Conservation (phyloP, 2,888 invertebrate species). For the Drosophila meridiana region DNA sequence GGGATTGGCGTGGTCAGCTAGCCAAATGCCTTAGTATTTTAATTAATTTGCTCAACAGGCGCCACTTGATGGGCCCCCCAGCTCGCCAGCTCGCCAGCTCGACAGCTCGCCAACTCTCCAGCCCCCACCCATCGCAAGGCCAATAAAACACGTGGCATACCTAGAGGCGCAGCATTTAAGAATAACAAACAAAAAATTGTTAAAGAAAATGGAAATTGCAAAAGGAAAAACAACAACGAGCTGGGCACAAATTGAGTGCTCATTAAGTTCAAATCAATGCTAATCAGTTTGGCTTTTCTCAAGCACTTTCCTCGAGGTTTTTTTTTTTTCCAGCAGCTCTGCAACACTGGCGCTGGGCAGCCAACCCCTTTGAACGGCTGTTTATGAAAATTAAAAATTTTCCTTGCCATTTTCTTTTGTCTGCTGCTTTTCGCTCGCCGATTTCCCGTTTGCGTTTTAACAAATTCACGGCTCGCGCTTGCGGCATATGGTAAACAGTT, state of each 20-base stretch:
- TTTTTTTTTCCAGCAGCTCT: neutral
- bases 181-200: slow-evolving; percentile 8
- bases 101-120: neutral
- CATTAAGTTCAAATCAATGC: slow-evolving; percentile 78
- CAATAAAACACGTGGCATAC: slow-evolving; percentile 65
- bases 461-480: slow-evolving; percentile 58
- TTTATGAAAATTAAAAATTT: slow-evolving; percentile 34
- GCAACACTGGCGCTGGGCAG: neutral
- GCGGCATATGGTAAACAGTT: slow-evolving; percentile 48
- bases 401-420: slow-evolving; percentile 18
- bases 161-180: slow-evolving; percentile 51
- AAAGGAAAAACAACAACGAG: slow-evolving; percentile 19
- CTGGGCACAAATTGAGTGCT: slow-evolving; percentile 65
- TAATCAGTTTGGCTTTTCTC: slow-evolving; percentile 64
- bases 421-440: neutral
- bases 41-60: slow-evolving; percentile 75
- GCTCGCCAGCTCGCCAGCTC: neutral
- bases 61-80: slow-evolving; percentile 34
- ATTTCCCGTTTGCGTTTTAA: slow-evolving; percentile 48
- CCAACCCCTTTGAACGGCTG: slow-evolving; percentile 9
- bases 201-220: neutral
- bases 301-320: slow-evolving; percentile 11
- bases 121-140: neutral
- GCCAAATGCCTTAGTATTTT: slow-evolving; percentile 75
- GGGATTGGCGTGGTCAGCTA: slow-evolving; percentile 47